These are phyloP conservation scores for Erebia aethiops DNA, from an alignment of 2,888 invertebrate species.

Conservation along the genomic window DNA sequence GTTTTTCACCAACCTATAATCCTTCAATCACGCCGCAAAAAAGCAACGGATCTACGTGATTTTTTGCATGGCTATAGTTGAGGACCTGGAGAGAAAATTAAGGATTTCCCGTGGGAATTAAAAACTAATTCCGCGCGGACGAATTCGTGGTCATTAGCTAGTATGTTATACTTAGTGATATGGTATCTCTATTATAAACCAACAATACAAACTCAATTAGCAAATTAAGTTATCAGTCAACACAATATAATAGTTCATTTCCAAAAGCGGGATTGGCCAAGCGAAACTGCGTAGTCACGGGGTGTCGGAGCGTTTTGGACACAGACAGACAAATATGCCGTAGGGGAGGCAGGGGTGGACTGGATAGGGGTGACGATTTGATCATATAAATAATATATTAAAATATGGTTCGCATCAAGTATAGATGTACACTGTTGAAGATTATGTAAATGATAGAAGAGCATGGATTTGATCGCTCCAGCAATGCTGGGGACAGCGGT, in stretches of 20 bases:
- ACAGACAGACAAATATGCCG: slow-evolving; percentile 50
- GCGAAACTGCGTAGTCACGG: slow-evolving; percentile 23
- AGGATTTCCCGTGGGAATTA: neutral
- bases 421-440: too few species aligned
- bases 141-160: too few species aligned
- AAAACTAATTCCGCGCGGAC: neutral
- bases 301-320: slow-evolving; percentile 48
- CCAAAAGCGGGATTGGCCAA: neutral
- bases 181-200: neutral
- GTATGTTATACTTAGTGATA: too few species aligned
- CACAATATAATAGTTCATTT: slow-evolving; percentile 5
- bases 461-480: too few species aligned
- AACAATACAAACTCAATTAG: slow-evolving; percentile 3
- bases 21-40: too few species aligned
- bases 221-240: slow-evolving; percentile 3
- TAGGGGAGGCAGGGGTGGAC: neutral
- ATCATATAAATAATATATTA: neutral
- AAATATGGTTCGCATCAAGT: neutral
- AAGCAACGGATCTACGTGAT: too few species aligned
- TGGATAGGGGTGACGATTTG: neutral
- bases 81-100: too few species aligned
- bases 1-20: too few species aligned
- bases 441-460: too few species aligned
- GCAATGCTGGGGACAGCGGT: too few species aligned
- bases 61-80: too few species aligned